Evolutionary conservation across 2,888 invertebrate genomes (phyloP).

Genomic region (Drosophila buzzatii): DNA sequence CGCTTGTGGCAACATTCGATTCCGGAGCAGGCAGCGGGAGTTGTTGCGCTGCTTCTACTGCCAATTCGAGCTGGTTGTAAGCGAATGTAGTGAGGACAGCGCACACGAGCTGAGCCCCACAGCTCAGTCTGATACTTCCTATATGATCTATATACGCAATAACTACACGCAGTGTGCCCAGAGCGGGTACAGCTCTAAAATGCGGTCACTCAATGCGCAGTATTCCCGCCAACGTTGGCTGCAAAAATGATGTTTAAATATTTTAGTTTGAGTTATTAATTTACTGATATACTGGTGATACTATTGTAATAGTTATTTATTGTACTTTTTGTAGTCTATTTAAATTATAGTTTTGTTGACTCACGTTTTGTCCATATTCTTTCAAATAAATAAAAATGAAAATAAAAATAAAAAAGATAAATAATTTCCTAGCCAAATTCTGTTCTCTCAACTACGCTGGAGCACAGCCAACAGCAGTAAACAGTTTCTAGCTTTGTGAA

Average conservation of each 20-base stretch:
- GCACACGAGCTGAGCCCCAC: neutral
- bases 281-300: neutral
- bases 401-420: too few species aligned
- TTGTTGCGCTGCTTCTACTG: slow-evolving; percentile 11
- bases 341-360: too few species aligned
- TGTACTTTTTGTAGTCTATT: too few species aligned
- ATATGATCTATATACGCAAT: slow-evolving; percentile 23
- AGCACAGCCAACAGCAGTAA: too few species aligned
- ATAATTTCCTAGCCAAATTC: too few species aligned
- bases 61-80: slow-evolving; percentile 4
- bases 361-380: too few species aligned
- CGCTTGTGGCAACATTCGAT: slow-evolving; percentile 25
- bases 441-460: too few species aligned
- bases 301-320: too few species aligned
- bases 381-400: too few species aligned
- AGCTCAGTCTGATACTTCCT: slow-evolving; percentile 17
- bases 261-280: neutral
- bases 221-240: neutral
- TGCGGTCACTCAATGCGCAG: slow-evolving; percentile 27
- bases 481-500: too few species aligned
- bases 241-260: neutral
- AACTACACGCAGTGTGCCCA: slow-evolving; percentile 21
- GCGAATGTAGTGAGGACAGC: neutral
- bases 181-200: slow-evolving; percentile 25
- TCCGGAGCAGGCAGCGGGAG: neutral